Conservation (phyloP, 2,888 invertebrate genomes). For the Platynereis dumerilii region DNA sequence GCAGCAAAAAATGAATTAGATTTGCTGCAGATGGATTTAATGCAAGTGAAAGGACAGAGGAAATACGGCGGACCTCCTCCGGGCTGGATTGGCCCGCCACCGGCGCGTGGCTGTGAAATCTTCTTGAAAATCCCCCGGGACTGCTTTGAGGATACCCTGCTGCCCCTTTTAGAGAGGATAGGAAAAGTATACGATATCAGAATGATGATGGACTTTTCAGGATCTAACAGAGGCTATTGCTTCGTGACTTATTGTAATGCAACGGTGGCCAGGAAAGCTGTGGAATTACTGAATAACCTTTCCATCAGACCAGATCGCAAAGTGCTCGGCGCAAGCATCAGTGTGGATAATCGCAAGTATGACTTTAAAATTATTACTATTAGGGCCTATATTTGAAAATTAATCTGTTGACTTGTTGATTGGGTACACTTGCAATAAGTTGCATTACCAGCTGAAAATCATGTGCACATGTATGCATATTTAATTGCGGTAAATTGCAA, state of each 20-base stretch:
- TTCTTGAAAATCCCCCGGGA: constrained; percentile 72
- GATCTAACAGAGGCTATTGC: constrained; percentile 77
- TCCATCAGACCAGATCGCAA: neutral
- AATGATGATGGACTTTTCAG: constrained; percentile 75
- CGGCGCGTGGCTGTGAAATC: constrained; percentile 72
- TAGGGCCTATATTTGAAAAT: no score
- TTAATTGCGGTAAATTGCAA: no score
- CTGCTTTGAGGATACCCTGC: constrained; percentile 75
- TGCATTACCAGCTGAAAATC: no score
- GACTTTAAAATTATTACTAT: no score
- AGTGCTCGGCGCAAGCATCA: neutral
- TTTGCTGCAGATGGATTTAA: no score
- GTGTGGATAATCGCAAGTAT: neutral
- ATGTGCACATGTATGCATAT: no score
- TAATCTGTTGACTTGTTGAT: no score
- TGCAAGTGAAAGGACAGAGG: no score
- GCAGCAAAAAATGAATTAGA: no score
- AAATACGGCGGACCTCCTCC: no score
- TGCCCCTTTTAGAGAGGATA: constrained; percentile 71
- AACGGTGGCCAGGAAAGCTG: constrained; percentile 70
- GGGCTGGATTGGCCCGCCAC: constrained; percentile 57
- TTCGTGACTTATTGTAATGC: constrained; percentile 70
- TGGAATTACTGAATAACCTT: constrained; percentile 69
- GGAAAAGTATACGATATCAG: constrained; percentile 76
- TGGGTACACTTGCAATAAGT: no score